phyloP scores from a whole-genome alignment of 2,113 vertebrate genomes.

The Plecturocebus donacophilus region DNA sequence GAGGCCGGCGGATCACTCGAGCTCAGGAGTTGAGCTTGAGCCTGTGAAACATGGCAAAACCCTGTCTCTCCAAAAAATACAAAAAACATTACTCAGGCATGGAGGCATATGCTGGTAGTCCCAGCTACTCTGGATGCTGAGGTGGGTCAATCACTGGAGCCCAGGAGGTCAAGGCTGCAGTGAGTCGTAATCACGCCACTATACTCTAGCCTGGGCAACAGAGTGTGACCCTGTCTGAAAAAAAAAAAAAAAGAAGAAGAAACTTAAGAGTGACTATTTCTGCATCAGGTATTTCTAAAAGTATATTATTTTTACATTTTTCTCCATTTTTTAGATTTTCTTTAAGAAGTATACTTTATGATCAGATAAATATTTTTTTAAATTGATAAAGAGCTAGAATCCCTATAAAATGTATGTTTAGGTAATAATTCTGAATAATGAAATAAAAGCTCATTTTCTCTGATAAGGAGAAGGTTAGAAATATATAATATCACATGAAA shows the following conservation, averaged over 20 bases:
- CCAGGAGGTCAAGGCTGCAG: neutral
- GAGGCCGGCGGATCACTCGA: neutral
- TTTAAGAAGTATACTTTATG: slow-evolving; percentile 13
- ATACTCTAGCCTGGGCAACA: neutral
- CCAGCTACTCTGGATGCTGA: neutral
- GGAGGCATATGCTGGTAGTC: neutral
- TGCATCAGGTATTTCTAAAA: neutral
- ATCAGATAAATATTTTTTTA: neutral
- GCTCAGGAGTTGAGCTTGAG: neutral
- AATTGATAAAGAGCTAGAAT: neutral
- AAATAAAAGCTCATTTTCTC: neutral
- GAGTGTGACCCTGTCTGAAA: neutral
- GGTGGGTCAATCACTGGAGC: neutral
- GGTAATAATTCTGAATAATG: neutral
- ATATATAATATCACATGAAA: neutral
- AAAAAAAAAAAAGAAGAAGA: neutral
- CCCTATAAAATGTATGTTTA: neutral
- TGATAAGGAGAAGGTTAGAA: neutral
- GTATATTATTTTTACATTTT: neutral
- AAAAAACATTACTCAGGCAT: too few species aligned
- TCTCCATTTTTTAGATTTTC: neutral
- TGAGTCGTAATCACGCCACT: neutral
- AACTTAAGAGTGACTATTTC: slow-evolving; percentile 1
- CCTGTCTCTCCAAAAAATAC: neutral
- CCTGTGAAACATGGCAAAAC: neutral